Evolutionary conservation across 2,113 vertebrate genomes (phyloP).

Genomic region (Grammomys dolichurus): DNA sequence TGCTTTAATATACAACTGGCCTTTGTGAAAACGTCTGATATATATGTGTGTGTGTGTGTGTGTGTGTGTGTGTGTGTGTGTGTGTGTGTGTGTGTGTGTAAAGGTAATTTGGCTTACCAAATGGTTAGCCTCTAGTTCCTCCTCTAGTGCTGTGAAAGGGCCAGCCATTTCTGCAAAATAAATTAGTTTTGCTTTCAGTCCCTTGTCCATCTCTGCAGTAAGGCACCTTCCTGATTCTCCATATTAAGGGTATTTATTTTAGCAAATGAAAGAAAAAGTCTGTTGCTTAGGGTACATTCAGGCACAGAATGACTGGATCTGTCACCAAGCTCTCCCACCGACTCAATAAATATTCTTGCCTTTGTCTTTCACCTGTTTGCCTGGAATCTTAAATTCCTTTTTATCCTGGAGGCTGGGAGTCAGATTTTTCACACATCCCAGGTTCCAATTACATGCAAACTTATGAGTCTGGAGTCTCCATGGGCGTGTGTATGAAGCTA

Average conservation of each 20-base stretch:
- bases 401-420: constrained; percentile 58
- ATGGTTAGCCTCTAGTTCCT: not conserved
- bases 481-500: constrained; percentile 50
- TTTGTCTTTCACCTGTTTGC: constrained; percentile 69
- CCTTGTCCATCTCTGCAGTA: not conserved
- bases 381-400: constrained; percentile 72
- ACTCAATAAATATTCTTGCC: constrained; percentile 62
- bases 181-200: constrained; percentile 35
- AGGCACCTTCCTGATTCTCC: constrained; percentile 45
- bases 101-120: not conserved
- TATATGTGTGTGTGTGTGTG: not conserved
- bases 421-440: constrained; percentile 65
- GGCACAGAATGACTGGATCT: constrained; percentile 48
- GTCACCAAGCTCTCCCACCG: constrained; percentile 45
- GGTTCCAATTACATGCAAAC: constrained; percentile 71
- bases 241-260: constrained; percentile 47
- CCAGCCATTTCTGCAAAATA: constrained; percentile 39
- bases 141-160: constrained; percentile 23
- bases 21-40: not conserved
- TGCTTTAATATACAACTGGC: constrained; percentile 50
- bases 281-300: not conserved
- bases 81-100: not conserved
- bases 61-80: not conserved
- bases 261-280: constrained; percentile 44
- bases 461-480: constrained; percentile 49